Evolutionary conservation across 2,888 invertebrate genomes (phyloP).

Genomic region (Elaeidobius kamerunicus): DNA sequence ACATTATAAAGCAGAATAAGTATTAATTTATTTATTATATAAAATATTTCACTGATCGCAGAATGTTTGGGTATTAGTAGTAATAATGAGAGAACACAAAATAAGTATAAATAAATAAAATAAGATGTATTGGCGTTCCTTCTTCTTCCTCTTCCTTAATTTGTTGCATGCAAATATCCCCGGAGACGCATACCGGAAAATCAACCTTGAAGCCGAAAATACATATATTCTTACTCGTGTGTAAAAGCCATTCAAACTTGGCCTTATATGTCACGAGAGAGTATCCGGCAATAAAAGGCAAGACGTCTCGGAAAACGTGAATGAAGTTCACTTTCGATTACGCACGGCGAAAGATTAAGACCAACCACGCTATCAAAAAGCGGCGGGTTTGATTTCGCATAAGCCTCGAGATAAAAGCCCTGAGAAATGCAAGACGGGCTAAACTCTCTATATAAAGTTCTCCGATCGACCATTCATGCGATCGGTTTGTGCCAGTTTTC

Average conservation of each 20-base stretch:
- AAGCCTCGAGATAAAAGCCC: slow-evolving; percentile 35
- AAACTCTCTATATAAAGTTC: slow-evolving; percentile 23
- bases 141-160: too few species aligned
- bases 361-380: slow-evolving; percentile 34
- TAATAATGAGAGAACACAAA: too few species aligned
- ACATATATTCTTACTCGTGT: slow-evolving; percentile 21
- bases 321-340: slow-evolving; percentile 40
- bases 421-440: slow-evolving; percentile 33
- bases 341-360: slow-evolving; percentile 25
- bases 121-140: too few species aligned
- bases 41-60: background rate
- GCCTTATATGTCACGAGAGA: slow-evolving; percentile 27
- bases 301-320: slow-evolving; percentile 35
- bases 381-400: slow-evolving; percentile 39
- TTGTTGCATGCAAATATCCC: too few species aligned
- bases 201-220: slow-evolving; percentile 14
- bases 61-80: too few species aligned
- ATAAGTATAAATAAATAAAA: background rate
- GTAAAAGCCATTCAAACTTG: slow-evolving; percentile 28
- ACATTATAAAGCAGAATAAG: too few species aligned
- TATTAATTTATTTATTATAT: too few species aligned
- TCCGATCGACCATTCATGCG: slow-evolving; percentile 33
- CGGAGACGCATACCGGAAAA: background rate
- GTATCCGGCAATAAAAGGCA: slow-evolving; percentile 22
- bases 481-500: slow-evolving; percentile 30